Evolutionary conservation across 2,113 vertebrate genomes (phyloP).

Genomic region (Nerophis lumbriciformis): DNA sequence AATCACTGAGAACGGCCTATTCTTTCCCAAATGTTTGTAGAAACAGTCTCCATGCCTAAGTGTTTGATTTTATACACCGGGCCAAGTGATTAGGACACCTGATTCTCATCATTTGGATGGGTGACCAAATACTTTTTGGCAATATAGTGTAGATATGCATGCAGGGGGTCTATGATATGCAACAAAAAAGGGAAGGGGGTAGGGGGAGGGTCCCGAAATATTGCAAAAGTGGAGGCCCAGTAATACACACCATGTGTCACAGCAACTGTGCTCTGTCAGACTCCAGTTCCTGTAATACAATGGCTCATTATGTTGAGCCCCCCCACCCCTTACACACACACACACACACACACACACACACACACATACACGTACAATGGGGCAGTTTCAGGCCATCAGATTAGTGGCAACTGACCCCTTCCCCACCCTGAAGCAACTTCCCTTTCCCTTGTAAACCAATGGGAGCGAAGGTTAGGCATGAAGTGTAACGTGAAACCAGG

Average conservation of each 20-base stretch:
- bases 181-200: not conserved
- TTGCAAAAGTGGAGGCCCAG: conserved; percentile 5
- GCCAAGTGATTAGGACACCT: too few relatives aligned
- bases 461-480: conserved; percentile 48
- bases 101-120: too few relatives aligned
- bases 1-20: too few relatives aligned
- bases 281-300: conserved; percentile 63
- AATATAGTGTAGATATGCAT: not conserved
- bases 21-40: too few relatives aligned
- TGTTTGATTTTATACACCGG: too few relatives aligned
- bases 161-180: not conserved
- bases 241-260: conserved; percentile 47
- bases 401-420: conserved; percentile 62
- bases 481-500: conserved; percentile 70
- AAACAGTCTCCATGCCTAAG: too few relatives aligned
- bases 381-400: conserved; percentile 54
- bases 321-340: conserved; percentile 2
- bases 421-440: conserved; percentile 57
- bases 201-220: conserved; percentile 2
- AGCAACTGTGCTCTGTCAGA: conserved; percentile 46
- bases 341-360: conserved; percentile 30
- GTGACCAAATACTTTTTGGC: too few relatives aligned
- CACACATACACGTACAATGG: conserved; percentile 53
- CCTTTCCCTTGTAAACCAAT: conserved; percentile 59
- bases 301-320: conserved; percentile 66